phyloP scores from a whole-genome alignment of 2,888 invertebrate species.

The Eristalis intricaria region DNA sequence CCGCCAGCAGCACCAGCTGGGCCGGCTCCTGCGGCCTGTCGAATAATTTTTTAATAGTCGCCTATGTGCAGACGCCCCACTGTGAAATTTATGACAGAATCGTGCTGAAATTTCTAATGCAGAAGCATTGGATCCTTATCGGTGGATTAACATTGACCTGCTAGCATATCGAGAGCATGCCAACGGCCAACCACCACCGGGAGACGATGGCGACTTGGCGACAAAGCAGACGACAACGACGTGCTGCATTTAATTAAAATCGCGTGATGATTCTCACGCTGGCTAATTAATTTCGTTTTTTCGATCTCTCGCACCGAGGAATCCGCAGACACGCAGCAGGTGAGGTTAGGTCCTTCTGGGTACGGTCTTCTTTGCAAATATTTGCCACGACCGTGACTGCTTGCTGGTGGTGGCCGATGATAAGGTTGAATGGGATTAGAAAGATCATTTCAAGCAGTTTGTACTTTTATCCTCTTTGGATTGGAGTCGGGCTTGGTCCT shows the following conservation, averaged over 20 bases:
- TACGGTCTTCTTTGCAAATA: not conserved
- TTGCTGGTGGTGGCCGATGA: conserved; percentile 7
- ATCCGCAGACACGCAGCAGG: not conserved
- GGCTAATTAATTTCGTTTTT: conserved; percentile 29
- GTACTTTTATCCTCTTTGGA: conserved; percentile 24
- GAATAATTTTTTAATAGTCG: conserved; percentile 11
- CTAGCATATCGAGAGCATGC: not conserved
- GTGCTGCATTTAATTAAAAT: conserved; percentile 38
- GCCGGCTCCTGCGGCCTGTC: not conserved
- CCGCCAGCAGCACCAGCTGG: not conserved
- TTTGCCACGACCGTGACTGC: not conserved
- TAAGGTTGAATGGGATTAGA: conserved; percentile 39
- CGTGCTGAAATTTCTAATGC: conserved; percentile 25
- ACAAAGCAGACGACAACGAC: conserved; percentile 6
- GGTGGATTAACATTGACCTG: conserved; percentile 1
- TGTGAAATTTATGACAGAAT: conserved; percentile 30
- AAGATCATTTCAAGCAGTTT: conserved; percentile 42
- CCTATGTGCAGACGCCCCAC: conserved; percentile 1
- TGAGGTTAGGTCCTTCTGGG: not conserved
- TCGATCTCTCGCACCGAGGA: not conserved
- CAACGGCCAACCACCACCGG: not conserved
- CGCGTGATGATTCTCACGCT: conserved; percentile 29
- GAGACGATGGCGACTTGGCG: not conserved
- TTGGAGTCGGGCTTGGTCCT: conserved; percentile 20
- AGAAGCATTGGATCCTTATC: conserved; percentile 11